Conservation (phyloP, 2,797 vertebrate species). For the Sparus aurata region DNA sequence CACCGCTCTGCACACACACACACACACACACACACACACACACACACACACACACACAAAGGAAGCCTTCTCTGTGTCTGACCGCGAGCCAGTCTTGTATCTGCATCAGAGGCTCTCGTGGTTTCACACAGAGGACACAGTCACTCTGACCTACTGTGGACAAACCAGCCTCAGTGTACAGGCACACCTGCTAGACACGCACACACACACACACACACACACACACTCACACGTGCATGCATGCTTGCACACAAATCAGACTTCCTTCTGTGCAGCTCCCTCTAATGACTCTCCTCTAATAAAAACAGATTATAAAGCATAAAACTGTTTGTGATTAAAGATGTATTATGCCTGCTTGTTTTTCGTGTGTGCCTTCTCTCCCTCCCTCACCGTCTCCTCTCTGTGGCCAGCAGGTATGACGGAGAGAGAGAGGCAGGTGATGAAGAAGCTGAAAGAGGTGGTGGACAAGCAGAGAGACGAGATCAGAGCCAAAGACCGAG, state of each 20-base stretch:
- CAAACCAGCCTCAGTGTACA: constrained; percentile 72
- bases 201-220: constrained; percentile 23
- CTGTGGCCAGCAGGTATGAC: constrained; percentile 89
- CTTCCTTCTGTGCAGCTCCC: neutral
- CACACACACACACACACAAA: constrained; percentile 78
- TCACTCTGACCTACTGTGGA: constrained; percentile 59
- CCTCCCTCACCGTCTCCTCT: neutral
- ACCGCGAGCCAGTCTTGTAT: constrained; percentile 63
- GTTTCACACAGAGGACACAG: constrained; percentile 80
- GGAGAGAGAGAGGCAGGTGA: constrained; percentile 96
- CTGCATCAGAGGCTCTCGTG: constrained; percentile 58
- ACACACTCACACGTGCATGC: constrained; percentile 6
- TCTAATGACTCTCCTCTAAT: neutral
- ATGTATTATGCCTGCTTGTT: neutral
- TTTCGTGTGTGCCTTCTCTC: neutral
- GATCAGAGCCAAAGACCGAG: constrained; percentile 96
- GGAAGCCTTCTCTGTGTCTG: constrained; percentile 75
- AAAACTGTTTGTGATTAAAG: neutral
- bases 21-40: constrained; percentile 40
- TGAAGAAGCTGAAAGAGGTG: constrained; percentile 99
- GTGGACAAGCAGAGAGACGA: constrained; percentile 99
- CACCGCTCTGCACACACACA: constrained; percentile 18
- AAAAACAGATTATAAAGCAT: neutral
- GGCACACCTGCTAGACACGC: constrained; percentile 67
- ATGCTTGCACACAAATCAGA: constrained; percentile 10